Conservation (phyloP, 2,888 invertebrate genomes). For the Blastobasis lacticolella region DNA sequence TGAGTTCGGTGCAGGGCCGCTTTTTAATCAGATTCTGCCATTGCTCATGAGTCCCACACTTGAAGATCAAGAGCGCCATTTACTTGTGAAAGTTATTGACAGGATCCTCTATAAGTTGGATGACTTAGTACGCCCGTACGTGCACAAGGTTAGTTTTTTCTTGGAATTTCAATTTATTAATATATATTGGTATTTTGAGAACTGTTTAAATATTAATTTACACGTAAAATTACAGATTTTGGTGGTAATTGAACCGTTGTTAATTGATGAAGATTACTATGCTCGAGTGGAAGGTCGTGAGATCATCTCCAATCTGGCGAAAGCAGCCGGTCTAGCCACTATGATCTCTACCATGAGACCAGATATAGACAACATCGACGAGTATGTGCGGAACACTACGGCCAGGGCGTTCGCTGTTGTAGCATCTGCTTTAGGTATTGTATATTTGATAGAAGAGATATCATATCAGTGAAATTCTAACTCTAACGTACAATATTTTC, state of each 20-base stretch:
- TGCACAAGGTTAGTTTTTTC: slow-evolving; percentile 85
- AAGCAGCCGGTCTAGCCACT: slow-evolving; percentile 98
- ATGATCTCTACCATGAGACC: slow-evolving; percentile 99
- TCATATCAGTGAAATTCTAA: neutral
- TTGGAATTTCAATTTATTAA: slow-evolving; percentile 1
- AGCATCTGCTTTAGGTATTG: slow-evolving; percentile 93
- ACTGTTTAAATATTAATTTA: too few relatives aligned
- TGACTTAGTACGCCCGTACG: slow-evolving; percentile 98
- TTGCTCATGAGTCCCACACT: slow-evolving; percentile 99
- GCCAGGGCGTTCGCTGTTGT: slow-evolving; percentile 99
- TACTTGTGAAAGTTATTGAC: slow-evolving; percentile 99
- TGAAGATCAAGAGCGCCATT: slow-evolving; percentile 99
- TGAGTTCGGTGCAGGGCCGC: slow-evolving; percentile 97
- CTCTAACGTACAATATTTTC: neutral
- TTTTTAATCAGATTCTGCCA: slow-evolving; percentile 99
- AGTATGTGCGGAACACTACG: slow-evolving; percentile 99
- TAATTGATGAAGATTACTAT: slow-evolving; percentile 99
- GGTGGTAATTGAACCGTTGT: slow-evolving; percentile 97
- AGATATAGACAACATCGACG: slow-evolving; percentile 99
- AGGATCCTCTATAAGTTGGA: slow-evolving; percentile 98
- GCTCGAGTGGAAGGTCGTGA: slow-evolving; percentile 99
- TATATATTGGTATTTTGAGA: neutral
- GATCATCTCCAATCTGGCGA: slow-evolving; percentile 98
- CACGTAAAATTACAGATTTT: slow-evolving; percentile 80
- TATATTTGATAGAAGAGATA: neutral